Percentiles rank a stretch among this genome's conserved stretches.
phyloP scores from a whole-genome alignment of 53 echinoderm and acorn worm genomes.

The Crossaster papposus region DNA sequence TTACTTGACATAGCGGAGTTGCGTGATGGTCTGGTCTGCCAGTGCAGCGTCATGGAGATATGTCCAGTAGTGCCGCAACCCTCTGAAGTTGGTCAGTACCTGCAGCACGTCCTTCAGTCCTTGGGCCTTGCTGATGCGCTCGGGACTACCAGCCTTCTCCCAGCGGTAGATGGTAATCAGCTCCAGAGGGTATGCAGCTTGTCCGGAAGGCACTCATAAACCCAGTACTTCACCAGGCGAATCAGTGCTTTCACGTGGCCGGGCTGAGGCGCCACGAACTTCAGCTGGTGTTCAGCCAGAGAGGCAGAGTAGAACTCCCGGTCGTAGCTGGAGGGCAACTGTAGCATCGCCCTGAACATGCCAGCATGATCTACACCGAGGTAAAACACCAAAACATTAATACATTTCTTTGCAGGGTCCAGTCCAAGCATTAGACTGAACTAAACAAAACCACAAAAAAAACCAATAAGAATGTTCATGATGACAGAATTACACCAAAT shows the following conservation, averaged over 20 bases:
- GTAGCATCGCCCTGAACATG: slow-evolving; percentile 30
- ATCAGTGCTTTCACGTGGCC: slow-evolving; percentile 36
- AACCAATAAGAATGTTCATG: no score
- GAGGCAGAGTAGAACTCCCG: slow-evolving; percentile 45
- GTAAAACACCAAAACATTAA: background rate
- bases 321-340: background rate
- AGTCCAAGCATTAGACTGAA: no score
- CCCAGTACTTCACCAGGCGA: slow-evolving; percentile 61
- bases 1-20: slow-evolving; percentile 3
- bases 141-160: slow-evolving; percentile 27
- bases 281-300: slow-evolving; percentile 22
- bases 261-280: slow-evolving; percentile 27
- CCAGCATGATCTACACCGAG: background rate
- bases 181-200: slow-evolving; percentile 45
- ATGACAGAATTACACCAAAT: no score
- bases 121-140: background rate
- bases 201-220: background rate
- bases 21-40: background rate
- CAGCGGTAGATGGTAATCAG: slow-evolving; percentile 51
- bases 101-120: slow-evolving; percentile 41
- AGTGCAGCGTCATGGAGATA: background rate
- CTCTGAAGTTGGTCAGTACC: background rate
- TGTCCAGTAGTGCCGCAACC: slow-evolving; percentile 7
- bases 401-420: no score
- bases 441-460: no score